Evolutionary conservation across 2,797 vertebrate species (phyloP).

Genomic region (Danio tinwini): DNA sequence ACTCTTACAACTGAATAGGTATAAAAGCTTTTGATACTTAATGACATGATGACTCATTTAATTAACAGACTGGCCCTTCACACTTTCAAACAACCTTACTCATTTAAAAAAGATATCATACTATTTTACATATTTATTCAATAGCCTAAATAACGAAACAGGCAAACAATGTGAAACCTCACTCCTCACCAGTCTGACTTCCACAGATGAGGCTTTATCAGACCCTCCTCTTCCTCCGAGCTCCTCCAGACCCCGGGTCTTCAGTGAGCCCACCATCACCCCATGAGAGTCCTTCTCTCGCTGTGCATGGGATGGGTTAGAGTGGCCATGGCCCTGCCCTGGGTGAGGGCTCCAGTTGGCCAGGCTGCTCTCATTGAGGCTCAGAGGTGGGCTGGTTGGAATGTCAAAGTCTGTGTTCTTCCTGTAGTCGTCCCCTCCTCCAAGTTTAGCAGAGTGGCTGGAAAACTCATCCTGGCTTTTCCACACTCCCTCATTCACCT

Average conservation of each 20-base stretch:
- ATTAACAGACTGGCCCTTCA: background rate
- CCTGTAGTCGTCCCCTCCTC: constrained; percentile 76
- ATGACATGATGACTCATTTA: background rate
- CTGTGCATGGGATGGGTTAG: constrained; percentile 72
- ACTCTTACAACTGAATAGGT: no score
- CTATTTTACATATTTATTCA: background rate
- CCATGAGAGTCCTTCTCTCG: constrained; percentile 77
- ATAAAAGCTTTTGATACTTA: background rate
- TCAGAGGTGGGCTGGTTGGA: constrained; percentile 85
- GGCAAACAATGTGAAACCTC: background rate
- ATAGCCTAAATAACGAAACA: background rate
- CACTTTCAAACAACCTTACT: background rate
- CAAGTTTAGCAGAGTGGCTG: constrained; percentile 87
- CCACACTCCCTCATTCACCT: constrained; percentile 90
- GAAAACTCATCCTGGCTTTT: constrained; percentile 84
- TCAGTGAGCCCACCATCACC: constrained; percentile 78
- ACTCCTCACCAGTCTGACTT: constrained; percentile 85
- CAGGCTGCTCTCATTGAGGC: constrained; percentile 84
- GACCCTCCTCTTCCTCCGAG: constrained; percentile 82
- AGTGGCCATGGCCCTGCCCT: constrained; percentile 62
- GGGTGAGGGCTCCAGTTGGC: constrained; percentile 82
- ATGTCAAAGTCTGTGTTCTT: constrained; percentile 89
- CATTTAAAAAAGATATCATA: background rate
- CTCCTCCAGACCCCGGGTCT: constrained; percentile 85
- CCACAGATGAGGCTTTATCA: constrained; percentile 91